Base-by-base conservation (phyloP, 2,888 invertebrate species). In the Gibbula magus region DNA sequence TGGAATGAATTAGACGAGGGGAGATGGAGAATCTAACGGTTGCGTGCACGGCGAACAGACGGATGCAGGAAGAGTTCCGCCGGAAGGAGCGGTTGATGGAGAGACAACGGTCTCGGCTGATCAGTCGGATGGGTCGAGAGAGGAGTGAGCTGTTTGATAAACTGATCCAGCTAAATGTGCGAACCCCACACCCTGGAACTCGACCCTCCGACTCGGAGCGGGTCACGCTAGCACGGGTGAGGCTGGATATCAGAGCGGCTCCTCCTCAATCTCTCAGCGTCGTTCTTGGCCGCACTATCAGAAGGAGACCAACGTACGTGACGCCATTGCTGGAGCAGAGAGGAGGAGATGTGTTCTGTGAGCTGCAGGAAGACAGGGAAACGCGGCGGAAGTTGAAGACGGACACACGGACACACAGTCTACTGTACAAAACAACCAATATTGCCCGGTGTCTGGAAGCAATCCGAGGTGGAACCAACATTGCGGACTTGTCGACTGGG, bases 111-210 rank as follows among this genome's bases (percentile, higher is more conserved):
- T 77, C 20, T 74, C 16, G 67, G 77, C 81, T 73, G 70, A 51
- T 25, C 61, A 61, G 18, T 22, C 52, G 56, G 76, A 78, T 79
- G 2, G 32, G 22, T 75, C 35, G 70, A 78, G 79, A 78, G 80
- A 83, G 52, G 74, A 78, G 61, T 56, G 79, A 32, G 16, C 79
- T 79, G 53, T 76, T 79, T 66, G 79, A 79, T 53, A 75, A 75
- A 22, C 76, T 76, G 53, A 52, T 79, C 39, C 75, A 67, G 35
- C 61, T 79, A 22, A 75, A 79, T 67, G 76, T 79, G 25, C 45
- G 79, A 13, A 79, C 79, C 10, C 79, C 79, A 22, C 75, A 51
- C n/a, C 51, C 25, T 10, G 51, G 22, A 2, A 25, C 45, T 8
- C 20, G 29, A 13, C 51, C 51, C 13, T 13, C 20, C 20, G 51